Conservation (phyloP, 2,888 invertebrate genomes). For the Rhopalosiphum nymphaeae region DNA sequence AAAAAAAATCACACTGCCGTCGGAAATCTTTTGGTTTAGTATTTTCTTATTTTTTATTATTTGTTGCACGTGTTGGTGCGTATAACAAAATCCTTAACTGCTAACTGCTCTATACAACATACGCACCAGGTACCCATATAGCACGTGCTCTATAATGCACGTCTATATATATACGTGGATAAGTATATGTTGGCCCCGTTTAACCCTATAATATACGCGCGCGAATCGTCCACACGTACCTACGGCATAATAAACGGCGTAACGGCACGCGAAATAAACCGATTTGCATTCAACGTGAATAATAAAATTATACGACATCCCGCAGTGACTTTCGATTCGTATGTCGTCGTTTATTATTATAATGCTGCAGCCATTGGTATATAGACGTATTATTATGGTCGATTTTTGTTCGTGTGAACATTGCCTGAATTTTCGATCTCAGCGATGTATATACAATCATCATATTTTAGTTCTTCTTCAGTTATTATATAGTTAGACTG, state of each 20-base stretch:
- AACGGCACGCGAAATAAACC: conserved; percentile 14
- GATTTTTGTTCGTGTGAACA: neutral
- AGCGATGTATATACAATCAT: neutral
- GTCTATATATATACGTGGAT: neutral
- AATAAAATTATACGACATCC: conserved; percentile 2
- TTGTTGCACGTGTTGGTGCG: neutral
- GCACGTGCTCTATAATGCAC: neutral
- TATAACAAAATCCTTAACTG: neutral
- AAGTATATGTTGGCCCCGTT: neutral
- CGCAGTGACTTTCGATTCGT: neutral
- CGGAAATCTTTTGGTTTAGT: neutral
- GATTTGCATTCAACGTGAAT: conserved; percentile 24
- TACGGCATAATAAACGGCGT: conserved; percentile 5
- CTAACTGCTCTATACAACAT: neutral
- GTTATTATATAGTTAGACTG: neutral
- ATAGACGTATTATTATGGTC: neutral
- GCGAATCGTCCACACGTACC: conserved; percentile 2
- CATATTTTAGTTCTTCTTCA: neutral
- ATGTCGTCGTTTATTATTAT: neutral
- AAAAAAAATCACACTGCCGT: neutral
- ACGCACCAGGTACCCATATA: neutral
- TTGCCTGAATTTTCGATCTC: neutral
- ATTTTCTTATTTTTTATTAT: neutral
- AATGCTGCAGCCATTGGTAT: neutral
- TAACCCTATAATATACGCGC: neutral